These are phyloP conservation scores for Lagria hirta DNA, from an alignment of 2,888 invertebrate genomes.

Conservation along the genomic window DNA sequence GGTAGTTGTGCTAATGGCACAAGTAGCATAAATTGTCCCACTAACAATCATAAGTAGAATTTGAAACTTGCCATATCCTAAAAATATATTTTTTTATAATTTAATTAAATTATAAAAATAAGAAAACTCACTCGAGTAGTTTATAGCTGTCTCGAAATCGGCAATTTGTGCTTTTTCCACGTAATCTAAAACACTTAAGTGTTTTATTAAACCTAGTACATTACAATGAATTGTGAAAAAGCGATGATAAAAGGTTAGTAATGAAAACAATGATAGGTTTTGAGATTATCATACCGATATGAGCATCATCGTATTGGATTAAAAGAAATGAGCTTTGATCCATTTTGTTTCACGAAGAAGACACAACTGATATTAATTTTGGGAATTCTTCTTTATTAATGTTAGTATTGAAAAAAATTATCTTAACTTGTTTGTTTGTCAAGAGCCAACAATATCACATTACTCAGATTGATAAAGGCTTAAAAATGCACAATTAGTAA, in stretches of 20 bases:
- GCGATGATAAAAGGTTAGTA: neutral
- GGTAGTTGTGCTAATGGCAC: conserved; percentile 67
- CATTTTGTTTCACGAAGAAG: conserved; percentile 8
- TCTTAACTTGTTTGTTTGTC: conserved; percentile 19
- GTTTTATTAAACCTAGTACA: too few relatives aligned
- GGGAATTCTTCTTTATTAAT: conserved; percentile 12
- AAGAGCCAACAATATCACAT: conserved; percentile 19
- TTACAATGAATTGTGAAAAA: conserved; percentile 7
- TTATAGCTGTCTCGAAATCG: conserved; percentile 64
- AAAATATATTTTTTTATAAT: neutral
- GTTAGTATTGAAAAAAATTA: conserved; percentile 21
- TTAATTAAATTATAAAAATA: conserved; percentile 7
- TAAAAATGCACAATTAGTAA: conserved; percentile 12
- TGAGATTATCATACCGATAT: conserved; percentile 22
- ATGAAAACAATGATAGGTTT: conserved; percentile 21
- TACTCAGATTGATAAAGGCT: conserved; percentile 11
- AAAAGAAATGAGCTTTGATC: conserved; percentile 14
- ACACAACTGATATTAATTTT: conserved; percentile 17
- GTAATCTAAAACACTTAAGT: conserved; percentile 58
- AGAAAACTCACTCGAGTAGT: conserved; percentile 60
- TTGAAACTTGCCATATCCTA: conserved; percentile 68
- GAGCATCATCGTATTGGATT: conserved; percentile 17
- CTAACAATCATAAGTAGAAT: conserved; percentile 62
- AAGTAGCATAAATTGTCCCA: conserved; percentile 68
- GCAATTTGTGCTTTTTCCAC: conserved; percentile 57